These are phyloP conservation scores for Ooceraea biroi DNA, from an alignment of 1,140 invertebrate genomes.

Conservation along the genomic window DNA sequence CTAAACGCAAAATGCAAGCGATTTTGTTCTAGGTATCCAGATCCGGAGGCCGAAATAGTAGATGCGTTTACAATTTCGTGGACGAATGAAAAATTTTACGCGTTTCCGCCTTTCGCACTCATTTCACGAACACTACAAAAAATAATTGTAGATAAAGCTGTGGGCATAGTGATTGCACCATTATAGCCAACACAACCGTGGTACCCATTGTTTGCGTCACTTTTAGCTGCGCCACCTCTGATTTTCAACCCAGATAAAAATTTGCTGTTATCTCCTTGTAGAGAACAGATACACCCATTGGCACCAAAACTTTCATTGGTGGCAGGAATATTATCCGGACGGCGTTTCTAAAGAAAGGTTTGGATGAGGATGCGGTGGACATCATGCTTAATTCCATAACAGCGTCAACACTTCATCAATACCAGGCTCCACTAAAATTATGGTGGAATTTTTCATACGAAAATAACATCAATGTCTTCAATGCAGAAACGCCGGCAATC, in stretches of 20 bases:
- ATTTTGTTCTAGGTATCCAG: constrained; percentile 3
- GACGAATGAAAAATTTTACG: not conserved
- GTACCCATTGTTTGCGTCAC: constrained; percentile 59
- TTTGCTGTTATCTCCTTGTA: constrained; percentile 66
- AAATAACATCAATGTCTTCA: not conserved
- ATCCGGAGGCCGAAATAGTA: not conserved
- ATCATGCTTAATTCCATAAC: constrained; percentile 36
- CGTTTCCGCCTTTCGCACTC: constrained; percentile 32
- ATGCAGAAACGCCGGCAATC: constrained; percentile 17
- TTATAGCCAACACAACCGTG: constrained; percentile 64
- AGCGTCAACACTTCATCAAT: constrained; percentile 47
- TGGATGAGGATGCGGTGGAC: constrained; percentile 16
- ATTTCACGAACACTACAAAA: constrained; percentile 21
- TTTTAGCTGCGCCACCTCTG: constrained; percentile 40
- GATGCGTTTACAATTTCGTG: constrained; percentile 30
- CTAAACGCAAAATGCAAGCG: constrained; percentile 27
- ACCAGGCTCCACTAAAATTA: not conserved
- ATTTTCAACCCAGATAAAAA: constrained; percentile 58
- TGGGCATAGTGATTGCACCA: not conserved
- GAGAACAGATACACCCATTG: constrained; percentile 64
- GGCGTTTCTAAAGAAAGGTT: constrained; percentile 11
- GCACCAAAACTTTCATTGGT: constrained; percentile 66
- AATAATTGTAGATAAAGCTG: constrained; percentile 30
- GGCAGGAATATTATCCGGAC: constrained; percentile 61
- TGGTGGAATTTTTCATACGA: constrained; percentile 14